phyloP scores from a whole-genome alignment of 1,140 invertebrate species.

The Lepidurus packardi region DNA sequence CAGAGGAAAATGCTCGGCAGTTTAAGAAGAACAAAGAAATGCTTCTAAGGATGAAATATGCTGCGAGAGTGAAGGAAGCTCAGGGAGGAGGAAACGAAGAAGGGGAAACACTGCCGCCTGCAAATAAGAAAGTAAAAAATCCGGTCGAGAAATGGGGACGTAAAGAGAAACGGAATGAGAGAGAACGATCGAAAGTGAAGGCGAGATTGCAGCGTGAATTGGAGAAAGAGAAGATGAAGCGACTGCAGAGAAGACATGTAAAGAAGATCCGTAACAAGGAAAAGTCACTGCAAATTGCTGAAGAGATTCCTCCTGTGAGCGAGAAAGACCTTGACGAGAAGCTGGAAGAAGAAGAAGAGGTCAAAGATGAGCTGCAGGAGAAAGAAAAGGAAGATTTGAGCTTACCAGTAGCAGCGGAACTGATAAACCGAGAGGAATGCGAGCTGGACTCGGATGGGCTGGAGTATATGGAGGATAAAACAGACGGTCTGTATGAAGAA shows the following conservation, averaged over 20 bases:
- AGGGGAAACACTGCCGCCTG: slow-evolving; percentile 39
- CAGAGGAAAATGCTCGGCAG: slow-evolving; percentile 23
- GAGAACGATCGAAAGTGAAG: slow-evolving; percentile 23
- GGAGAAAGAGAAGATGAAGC: slow-evolving; percentile 20
- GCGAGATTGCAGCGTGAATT: slow-evolving; percentile 25
- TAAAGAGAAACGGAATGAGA: slow-evolving; percentile 24
- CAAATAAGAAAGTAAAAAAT: slow-evolving; percentile 6
- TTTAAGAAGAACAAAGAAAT: not conserved
- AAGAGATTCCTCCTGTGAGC: not conserved
- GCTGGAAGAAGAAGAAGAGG: not conserved
- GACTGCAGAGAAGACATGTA: not conserved
- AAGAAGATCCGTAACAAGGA: slow-evolving; percentile 5
- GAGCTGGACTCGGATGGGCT: not conserved
- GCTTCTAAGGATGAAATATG: not conserved
- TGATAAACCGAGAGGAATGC: not conserved
- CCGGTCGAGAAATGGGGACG: not conserved
- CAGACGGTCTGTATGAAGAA: slow-evolving; percentile 24
- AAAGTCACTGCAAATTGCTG: not conserved
- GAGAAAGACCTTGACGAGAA: not conserved
- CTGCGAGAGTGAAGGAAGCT: slow-evolving; percentile 55
- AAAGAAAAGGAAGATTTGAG: not conserved
- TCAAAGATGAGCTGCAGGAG: not conserved
- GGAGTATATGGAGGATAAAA: slow-evolving; percentile 4
- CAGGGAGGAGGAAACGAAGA: slow-evolving; percentile 67
- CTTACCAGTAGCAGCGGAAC: not conserved